Percentiles rank a stretch among this genome's conserved stretches.
Conservation (phyloP, 2,888 invertebrate genomes). For the Nemotelus nigrinus region DNA sequence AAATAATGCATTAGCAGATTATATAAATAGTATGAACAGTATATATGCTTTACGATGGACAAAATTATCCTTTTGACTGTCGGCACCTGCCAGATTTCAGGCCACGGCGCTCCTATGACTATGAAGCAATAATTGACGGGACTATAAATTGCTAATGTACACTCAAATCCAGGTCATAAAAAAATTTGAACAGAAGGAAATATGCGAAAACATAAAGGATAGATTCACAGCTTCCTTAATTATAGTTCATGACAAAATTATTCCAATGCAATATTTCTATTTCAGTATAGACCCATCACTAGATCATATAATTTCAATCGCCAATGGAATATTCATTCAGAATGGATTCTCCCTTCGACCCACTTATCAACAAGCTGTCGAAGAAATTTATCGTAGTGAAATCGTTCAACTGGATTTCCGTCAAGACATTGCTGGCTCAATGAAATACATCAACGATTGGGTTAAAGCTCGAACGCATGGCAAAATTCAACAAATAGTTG, state of each 20-base stretch:
- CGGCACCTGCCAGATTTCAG: too few species aligned
- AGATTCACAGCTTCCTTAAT: too few species aligned
- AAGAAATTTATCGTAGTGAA: constrained; percentile 66
- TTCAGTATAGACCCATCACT: constrained; percentile 7
- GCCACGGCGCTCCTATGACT: too few species aligned
- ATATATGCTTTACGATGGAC: too few species aligned
- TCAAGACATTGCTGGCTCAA: constrained; percentile 60
- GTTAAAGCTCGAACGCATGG: constrained; percentile 69
- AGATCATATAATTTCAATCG: constrained; percentile 61
- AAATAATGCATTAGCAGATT: too few species aligned
- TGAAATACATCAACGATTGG: constrained; percentile 69
- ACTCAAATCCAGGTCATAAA: too few species aligned
- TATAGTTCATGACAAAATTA: not conserved
- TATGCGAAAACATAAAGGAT: too few species aligned
- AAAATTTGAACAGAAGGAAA: too few species aligned
- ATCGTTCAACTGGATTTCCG: constrained; percentile 68
- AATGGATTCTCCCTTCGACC: constrained; percentile 66
- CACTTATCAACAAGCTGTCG: constrained; percentile 64
- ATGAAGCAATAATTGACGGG: too few species aligned
- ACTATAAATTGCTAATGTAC: too few species aligned
- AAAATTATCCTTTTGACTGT: too few species aligned
- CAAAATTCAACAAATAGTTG: constrained; percentile 70
- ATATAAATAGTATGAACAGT: too few species aligned
- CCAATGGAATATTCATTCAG: constrained; percentile 68
- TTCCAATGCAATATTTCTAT: not conserved